Percentiles rank a stretch among this genome's conserved stretches.
phyloP scores from a whole-genome alignment of 1,140 invertebrate species.

The Scylla paramamosain region DNA sequence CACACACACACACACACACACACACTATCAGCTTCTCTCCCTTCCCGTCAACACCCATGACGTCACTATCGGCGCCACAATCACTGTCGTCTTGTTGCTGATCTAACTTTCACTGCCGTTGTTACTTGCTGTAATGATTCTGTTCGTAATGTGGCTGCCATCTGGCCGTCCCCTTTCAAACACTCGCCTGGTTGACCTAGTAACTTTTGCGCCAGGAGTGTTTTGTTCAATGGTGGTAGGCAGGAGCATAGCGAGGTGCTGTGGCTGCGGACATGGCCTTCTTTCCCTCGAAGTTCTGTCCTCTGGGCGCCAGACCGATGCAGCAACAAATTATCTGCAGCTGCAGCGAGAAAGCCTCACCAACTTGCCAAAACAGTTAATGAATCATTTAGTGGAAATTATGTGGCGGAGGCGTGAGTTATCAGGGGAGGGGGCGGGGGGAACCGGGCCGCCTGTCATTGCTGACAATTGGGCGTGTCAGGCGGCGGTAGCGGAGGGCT shows the following conservation, averaged over 20 bases:
- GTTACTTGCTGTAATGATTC: no score
- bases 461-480: slow-evolving; percentile 46
- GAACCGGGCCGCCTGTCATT: slow-evolving; percentile 18
- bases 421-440: slow-evolving; percentile 34
- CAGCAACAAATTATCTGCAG: slow-evolving; percentile 2
- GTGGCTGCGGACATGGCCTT: not conserved
- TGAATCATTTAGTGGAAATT: slow-evolving; percentile 54
- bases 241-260: not conserved
- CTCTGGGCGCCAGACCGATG: not conserved
- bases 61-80: not conserved
- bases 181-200: no score
- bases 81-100: not conserved
- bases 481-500: slow-evolving; percentile 11
- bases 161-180: not conserved
- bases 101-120: not conserved
- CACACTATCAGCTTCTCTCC: not conserved
- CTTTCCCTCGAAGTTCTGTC: not conserved
- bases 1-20: no score
- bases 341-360: slow-evolving; percentile 24
- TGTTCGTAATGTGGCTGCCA: no score
- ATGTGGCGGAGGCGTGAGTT: slow-evolving; percentile 42
- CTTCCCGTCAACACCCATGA: not conserved
- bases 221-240: not conserved
- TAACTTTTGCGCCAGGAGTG: no score
- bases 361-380: slow-evolving; percentile 47